Percentiles rank a stretch among this genome's conserved stretches.
phyloP scores from a whole-genome alignment of 2,797 vertebrate species.

The Ctenopoma multispine region DNA sequence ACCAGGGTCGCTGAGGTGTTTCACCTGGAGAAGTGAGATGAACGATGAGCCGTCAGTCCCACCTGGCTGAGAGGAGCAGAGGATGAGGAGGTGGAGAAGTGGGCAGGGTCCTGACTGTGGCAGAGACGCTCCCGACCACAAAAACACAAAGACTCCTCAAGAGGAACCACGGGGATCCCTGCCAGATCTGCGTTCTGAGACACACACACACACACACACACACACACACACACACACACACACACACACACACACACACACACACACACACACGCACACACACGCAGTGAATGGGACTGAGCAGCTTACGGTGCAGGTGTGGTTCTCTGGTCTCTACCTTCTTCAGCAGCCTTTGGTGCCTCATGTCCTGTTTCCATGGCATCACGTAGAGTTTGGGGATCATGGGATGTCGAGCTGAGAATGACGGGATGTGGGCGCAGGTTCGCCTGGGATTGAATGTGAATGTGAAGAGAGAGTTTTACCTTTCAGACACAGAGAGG shows the following conservation, averaged over 20 bases:
- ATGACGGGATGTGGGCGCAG: slow-evolving; percentile 59
- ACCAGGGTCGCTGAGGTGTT: neutral
- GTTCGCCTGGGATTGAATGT: slow-evolving; percentile 15
- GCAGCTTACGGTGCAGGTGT: neutral
- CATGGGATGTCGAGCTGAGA: slow-evolving; percentile 71
- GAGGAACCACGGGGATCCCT: slow-evolving; percentile 43
- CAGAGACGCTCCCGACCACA: slow-evolving; percentile 60
- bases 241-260: too few species aligned
- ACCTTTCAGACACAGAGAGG: too few species aligned
- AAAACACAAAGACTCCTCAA: slow-evolving; percentile 65
- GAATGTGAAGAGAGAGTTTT: neutral
- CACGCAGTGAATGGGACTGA: neutral
- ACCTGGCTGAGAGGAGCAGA: slow-evolving; percentile 28
- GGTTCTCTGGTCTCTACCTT: slow-evolving; percentile 53
- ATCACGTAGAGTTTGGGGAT: slow-evolving; percentile 80
- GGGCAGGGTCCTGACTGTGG: slow-evolving; percentile 43
- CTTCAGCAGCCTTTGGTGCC: slow-evolving; percentile 74
- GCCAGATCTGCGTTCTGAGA: slow-evolving; percentile 63
- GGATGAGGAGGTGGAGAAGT: slow-evolving; percentile 2
- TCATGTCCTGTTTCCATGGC: slow-evolving; percentile 84
- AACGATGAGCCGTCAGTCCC: slow-evolving; percentile 26
- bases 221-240: too few species aligned
- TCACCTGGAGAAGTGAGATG: slow-evolving; percentile 66
- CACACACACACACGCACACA: too few species aligned
- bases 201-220: slow-evolving; percentile 16